Conservation (phyloP, 2,113 vertebrate genomes). For the Arothron firmamentum region DNA sequence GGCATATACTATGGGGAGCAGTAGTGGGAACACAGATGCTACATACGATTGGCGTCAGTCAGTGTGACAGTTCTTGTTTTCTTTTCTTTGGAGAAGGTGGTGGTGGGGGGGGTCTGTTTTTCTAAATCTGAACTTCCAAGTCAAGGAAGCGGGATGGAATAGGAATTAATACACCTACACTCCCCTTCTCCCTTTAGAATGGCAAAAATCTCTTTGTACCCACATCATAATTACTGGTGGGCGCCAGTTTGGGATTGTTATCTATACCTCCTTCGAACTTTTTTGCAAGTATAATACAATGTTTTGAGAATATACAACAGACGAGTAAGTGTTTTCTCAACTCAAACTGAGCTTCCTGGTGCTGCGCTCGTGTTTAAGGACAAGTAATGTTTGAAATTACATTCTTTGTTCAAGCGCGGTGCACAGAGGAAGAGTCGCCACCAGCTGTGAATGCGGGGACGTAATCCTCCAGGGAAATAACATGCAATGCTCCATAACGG, state of each 20-base stretch:
- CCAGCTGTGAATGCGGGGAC: slow-evolving; percentile 9
- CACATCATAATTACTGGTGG: slow-evolving; percentile 66
- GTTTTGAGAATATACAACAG: slow-evolving; percentile 50
- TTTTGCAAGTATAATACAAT: slow-evolving; percentile 45
- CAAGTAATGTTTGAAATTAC: slow-evolving; percentile 29
- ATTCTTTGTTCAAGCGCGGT: slow-evolving; percentile 25
- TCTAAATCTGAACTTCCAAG: slow-evolving; percentile 70
- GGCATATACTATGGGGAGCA: slow-evolving; percentile 68
- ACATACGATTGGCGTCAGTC: slow-evolving; percentile 67
- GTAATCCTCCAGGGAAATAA: slow-evolving; percentile 18
- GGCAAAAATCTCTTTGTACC: slow-evolving; percentile 68
- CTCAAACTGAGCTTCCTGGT: slow-evolving; percentile 37
- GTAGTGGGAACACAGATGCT: slow-evolving; percentile 64
- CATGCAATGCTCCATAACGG: slow-evolving; percentile 19
- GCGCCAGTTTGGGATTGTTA: slow-evolving; percentile 62
- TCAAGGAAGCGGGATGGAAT: slow-evolving; percentile 66
- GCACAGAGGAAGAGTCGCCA: slow-evolving; percentile 1
- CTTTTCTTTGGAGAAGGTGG: slow-evolving; percentile 36
- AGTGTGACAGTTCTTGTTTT: slow-evolving; percentile 67
- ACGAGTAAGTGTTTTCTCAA: slow-evolving; percentile 55
- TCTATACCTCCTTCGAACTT: slow-evolving; percentile 43
- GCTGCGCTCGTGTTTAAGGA: slow-evolving; percentile 37
- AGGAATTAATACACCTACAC: slow-evolving; percentile 72
- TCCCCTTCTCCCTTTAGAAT: slow-evolving; percentile 63
- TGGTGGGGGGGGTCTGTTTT: slow-evolving; percentile 43